Conservation (phyloP, 2,797 vertebrate genomes). For the Platyrinchus mystaceus region DNA sequence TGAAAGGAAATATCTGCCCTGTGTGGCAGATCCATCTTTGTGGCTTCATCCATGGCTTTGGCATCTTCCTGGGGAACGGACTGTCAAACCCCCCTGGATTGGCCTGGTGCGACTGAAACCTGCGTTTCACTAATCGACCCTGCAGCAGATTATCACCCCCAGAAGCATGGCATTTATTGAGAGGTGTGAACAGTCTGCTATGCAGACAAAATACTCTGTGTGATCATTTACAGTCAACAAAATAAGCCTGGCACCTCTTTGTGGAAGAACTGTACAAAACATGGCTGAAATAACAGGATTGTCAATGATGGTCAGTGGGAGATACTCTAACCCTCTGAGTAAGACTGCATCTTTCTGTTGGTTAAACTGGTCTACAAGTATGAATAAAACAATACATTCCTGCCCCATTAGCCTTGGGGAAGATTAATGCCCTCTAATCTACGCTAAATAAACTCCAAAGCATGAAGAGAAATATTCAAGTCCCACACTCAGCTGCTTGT, state of each 20-base stretch:
- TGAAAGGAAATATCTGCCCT: background rate
- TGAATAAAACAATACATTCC: constrained; percentile 39
- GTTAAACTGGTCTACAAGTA: constrained; percentile 3
- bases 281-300: constrained; percentile 17
- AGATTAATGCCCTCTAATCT: constrained; percentile 61
- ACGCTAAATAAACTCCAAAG: constrained; percentile 15
- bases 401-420: constrained; percentile 39
- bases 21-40: background rate
- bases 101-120: background rate
- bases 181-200: background rate
- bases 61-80: background rate
- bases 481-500: constrained; percentile 21
- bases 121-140: background rate
- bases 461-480: constrained; percentile 37
- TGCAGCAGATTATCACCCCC: background rate
- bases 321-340: background rate
- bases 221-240: background rate
- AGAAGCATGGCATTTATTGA: background rate
- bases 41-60: constrained; percentile 17
- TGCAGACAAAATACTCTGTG: background rate
- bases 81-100: background rate
- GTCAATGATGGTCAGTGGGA: background rate
- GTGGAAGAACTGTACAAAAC: constrained; percentile 48
- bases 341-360: constrained; percentile 12
- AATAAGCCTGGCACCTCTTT: constrained; percentile 18